Percentiles rank a stretch among this genome's conserved stretches.
These are phyloP conservation scores for Calidris pugnax DNA, from an alignment of 2,113 vertebrate species.

Conservation along the genomic window DNA sequence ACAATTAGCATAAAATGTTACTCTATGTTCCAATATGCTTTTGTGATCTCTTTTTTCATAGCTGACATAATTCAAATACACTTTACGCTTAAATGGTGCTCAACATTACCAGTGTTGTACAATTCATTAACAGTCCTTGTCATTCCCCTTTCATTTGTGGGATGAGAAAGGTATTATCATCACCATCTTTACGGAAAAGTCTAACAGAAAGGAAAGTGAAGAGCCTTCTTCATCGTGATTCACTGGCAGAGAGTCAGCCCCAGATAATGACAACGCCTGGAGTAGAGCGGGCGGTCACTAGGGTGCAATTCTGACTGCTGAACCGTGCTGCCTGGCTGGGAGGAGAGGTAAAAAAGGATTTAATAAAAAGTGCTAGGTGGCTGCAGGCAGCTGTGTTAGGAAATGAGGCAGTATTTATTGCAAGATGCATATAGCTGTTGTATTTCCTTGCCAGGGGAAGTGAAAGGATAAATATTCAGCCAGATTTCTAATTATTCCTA, in stretches of 20 bases:
- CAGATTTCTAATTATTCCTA: neutral
- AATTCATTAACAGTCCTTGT: neutral
- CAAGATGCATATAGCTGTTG: neutral
- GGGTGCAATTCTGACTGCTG: neutral
- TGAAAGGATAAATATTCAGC: neutral
- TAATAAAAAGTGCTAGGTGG: neutral
- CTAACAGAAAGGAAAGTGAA: neutral
- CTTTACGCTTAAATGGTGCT: neutral
- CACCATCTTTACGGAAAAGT: neutral
- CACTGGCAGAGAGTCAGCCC: neutral
- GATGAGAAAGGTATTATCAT: neutral
- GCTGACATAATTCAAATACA: neutral
- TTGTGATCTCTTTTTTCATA: neutral
- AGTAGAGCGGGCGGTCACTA: neutral
- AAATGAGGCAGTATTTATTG: neutral
- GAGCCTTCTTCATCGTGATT: neutral
- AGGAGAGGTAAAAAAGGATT: neutral
- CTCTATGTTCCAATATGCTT: neutral
- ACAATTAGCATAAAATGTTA: neutral
- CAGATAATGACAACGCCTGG: rapidly evolving
- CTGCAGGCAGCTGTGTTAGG: neutral
- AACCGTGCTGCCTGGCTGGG: neutral
- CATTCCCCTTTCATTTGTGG: neutral
- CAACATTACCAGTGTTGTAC: neutral
- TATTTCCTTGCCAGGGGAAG: neutral